Evolutionary conservation across 2,113 vertebrate genomes (phyloP).

Genomic region (Bufo gargarizans): DNA sequence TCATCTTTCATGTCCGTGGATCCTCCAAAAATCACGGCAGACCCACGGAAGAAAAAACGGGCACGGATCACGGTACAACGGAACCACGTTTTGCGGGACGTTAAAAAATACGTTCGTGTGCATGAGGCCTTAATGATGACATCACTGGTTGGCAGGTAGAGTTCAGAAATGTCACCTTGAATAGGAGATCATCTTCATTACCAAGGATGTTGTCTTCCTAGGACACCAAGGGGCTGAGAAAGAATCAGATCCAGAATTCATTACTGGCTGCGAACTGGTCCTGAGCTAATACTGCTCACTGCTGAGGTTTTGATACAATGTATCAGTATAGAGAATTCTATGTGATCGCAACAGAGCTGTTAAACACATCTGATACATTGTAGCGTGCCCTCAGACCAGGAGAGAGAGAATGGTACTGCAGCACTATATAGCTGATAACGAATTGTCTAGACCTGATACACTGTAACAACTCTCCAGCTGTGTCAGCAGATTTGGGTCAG

Average conservation of each 20-base stretch:
- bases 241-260: neutral
- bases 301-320: neutral
- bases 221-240: neutral
- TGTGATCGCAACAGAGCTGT: neutral
- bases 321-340: neutral
- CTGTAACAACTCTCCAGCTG: neutral
- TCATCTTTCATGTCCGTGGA: too few species aligned
- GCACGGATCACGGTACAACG: too few species aligned
- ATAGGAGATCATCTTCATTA: neutral
- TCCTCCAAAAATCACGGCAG: too few species aligned
- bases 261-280: neutral
- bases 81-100: too few species aligned
- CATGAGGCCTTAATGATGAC: too few species aligned
- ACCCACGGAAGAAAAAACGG: too few species aligned
- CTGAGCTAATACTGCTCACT: neutral
- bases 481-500: neutral
- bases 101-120: too few species aligned
- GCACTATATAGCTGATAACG: neutral
- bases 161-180: neutral
- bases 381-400: too few species aligned
- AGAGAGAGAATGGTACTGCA: neutral
- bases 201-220: neutral
- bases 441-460: neutral
- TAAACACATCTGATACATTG: neutral
- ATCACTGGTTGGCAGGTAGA: neutral